These are phyloP conservation scores for Vespertilio murinus DNA, from an alignment of 2,797 vertebrate genomes.

Conservation along the genomic window DNA sequence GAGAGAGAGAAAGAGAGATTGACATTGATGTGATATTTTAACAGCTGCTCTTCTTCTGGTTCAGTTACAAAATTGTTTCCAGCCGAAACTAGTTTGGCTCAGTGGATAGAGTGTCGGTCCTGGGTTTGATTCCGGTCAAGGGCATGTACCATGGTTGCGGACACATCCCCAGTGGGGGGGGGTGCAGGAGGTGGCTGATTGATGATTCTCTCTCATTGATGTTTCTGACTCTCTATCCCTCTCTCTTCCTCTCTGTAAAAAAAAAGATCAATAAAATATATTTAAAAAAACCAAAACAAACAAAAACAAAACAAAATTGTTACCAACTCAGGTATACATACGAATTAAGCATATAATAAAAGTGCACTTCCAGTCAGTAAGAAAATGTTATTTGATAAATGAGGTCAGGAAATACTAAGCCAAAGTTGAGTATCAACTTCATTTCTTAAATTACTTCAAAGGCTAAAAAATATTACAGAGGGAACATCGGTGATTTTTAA, in stretches of 20 bases:
- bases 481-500: not conserved
- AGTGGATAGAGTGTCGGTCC: no score
- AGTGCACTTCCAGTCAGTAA: not conserved
- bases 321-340: not conserved
- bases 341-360: not conserved
- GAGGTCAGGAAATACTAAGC: constrained; percentile 4
- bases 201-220: no score
- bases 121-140: no score
- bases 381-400: not conserved
- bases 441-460: constrained; percentile 35
- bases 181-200: no score
- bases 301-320: not conserved
- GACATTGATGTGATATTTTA: not conserved
- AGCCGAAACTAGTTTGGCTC: no score
- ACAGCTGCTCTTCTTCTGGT: not conserved
- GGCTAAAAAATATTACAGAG: not conserved
- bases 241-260: no score
- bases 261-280: no score
- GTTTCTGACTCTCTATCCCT: no score
- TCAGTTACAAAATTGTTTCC: not conserved
- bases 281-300: no score
- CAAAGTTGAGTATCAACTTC: not conserved
- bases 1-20: not conserved
- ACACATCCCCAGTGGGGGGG: no score
- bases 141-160: no score